Percentiles rank a stretch among this genome's conserved stretches.
These are phyloP conservation scores for Beris morrisii DNA, from an alignment of 2,888 invertebrate species.

Conservation along the genomic window DNA sequence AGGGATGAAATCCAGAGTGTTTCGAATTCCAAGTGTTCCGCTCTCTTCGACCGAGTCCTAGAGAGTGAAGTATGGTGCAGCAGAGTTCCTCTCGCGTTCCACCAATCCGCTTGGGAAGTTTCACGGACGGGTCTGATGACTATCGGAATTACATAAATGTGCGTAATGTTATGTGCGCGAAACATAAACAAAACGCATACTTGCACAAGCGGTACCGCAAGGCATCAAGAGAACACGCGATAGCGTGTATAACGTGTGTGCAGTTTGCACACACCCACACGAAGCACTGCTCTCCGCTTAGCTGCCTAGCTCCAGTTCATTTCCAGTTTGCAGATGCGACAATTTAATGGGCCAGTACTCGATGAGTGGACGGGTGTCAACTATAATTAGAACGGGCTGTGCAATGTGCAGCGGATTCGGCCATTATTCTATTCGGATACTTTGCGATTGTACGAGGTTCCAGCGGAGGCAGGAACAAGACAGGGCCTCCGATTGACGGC, in stretches of 20 bases:
- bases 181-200: conserved; percentile 33
- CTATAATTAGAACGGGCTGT: conserved; percentile 32
- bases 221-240: too few relatives aligned
- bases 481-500: too few relatives aligned
- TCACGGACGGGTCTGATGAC: conserved; percentile 17
- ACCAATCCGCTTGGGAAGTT: too few relatives aligned
- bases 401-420: conserved; percentile 13
- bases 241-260: neutral
- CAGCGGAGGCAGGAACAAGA: too few relatives aligned
- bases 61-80: too few relatives aligned
- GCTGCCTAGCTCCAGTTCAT: neutral
- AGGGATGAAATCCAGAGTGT: conserved; percentile 14
- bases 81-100: too few relatives aligned
- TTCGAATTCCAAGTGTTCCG: conserved; percentile 18
- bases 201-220: neutral
- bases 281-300: neutral
- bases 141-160: conserved; percentile 36
- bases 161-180: conserved; percentile 35
- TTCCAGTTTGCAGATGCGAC: conserved; percentile 27
- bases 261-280: neutral
- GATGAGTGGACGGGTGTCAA: conserved; percentile 26
- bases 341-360: conserved; percentile 35
- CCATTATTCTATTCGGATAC: too few relatives aligned
- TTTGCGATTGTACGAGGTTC: too few relatives aligned
- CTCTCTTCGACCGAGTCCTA: conserved; percentile 8